Base-by-base conservation (phyloP, 2,888 invertebrate genomes). In the Epistrophella euchroma region DNA sequence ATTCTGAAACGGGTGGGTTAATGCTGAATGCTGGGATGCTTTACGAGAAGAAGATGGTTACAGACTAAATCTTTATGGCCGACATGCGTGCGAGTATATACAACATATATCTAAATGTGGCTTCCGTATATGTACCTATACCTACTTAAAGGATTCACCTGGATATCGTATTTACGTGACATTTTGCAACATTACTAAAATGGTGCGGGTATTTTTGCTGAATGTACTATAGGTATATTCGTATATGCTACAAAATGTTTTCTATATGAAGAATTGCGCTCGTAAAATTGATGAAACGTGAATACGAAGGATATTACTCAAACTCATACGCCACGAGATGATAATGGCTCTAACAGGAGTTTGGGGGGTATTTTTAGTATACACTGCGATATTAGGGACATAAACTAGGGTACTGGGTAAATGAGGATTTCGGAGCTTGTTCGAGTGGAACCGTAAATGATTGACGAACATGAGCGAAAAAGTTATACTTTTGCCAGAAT, bases 241-340 rank as follows among this genome's bases (percentile, higher is more conserved):
- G n/a, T n/a, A n/a, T 62, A 70, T 68, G 47, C 43, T 76, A 85
- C 76, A 77, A 73, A 73, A 86, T 82, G 86, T 86, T 74, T 66
- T 40, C 19, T 19, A 10, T 78, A 82, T 86, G 86, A 86, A 86
- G 82, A 71, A 86, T 86, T 82, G 82, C 37, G 68, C 81, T 82
- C 86, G 86, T 86, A 86, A 86, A 86, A 86, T 86, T 86, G 86
- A 86, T 86, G 86, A 86, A 82, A 86, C 86, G 82, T 86, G 82
- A 82, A 82, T 82, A 77, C 64, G 81, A 74, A 64, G 74, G 64
- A 86, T 86, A 86, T 86, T 82, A 82, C 86, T 86, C 82, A 86
- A 58, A 60, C 37, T 60, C 58, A 66, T 66, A 86, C 64, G 74
- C 81, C 77, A 78, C 74, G 74, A 40, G 77, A 86, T 74, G 82